phyloP scores from a whole-genome alignment of 64 coral and sea anemone genomes.

The Montipora efflorescens region DNA sequence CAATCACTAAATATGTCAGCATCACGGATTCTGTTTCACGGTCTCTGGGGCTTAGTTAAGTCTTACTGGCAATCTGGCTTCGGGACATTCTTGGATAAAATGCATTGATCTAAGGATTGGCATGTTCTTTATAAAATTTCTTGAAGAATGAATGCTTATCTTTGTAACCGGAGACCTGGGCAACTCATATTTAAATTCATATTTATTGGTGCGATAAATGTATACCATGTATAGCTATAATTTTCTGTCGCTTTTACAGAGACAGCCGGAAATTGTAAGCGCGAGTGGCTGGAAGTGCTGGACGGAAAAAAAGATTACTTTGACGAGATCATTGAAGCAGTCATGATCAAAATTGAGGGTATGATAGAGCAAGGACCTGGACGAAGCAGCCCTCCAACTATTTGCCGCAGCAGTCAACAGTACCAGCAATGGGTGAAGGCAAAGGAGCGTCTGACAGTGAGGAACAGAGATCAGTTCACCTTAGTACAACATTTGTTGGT shows the following conservation, averaged over 20 bases:
- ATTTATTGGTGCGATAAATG: no score
- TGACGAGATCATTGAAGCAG: background rate
- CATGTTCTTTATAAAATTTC: no score
- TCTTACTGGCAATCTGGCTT: no score
- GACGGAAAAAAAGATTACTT: conserved; percentile 36
- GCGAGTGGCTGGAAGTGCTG: background rate
- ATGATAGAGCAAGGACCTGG: background rate
- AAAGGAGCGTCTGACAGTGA: conserved; percentile 24
- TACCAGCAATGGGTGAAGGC: conserved; percentile 59
- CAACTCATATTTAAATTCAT: no score
- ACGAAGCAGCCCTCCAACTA: background rate
- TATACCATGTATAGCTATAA: background rate
- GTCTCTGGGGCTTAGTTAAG: no score
- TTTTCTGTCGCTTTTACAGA: background rate
- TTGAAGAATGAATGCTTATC: no score
- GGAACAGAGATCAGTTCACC: conserved; percentile 51
- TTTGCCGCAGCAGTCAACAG: conserved; percentile 28
- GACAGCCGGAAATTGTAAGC: background rate
- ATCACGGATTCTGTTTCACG: no score
- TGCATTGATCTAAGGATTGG: no score
- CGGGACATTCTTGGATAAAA: no score
- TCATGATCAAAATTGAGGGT: conserved; percentile 16
- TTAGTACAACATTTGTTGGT: conserved; percentile 49
- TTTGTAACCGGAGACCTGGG: no score
- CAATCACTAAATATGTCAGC: no score